Percentiles rank a stretch among this genome's conserved stretches.
phyloP scores from a whole-genome alignment of 92 coral and sea anemone genomes.

The Umimayanthus chanpuru region DNA sequence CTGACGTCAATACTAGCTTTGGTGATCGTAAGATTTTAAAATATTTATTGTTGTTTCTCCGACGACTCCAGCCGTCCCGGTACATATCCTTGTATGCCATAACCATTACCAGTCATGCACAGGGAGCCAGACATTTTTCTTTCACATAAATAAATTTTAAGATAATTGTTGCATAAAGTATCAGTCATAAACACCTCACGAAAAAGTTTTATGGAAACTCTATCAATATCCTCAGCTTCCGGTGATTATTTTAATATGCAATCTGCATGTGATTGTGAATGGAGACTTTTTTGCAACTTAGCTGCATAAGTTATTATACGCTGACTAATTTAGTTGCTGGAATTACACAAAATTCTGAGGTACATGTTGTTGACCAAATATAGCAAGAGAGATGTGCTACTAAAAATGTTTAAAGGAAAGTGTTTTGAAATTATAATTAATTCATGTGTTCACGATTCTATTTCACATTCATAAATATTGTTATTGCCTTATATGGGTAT shows the following conservation, averaged over 20 bases:
- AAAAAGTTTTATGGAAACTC: neutral
- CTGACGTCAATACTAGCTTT: neutral
- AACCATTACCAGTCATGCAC: too few species aligned
- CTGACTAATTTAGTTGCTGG: conserved; percentile 3
- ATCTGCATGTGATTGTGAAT: neutral
- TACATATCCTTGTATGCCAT: neutral
- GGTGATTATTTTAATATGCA: neutral
- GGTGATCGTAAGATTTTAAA: neutral
- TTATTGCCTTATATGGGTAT: neutral
- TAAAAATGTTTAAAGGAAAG: neutral
- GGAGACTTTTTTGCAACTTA: neutral
- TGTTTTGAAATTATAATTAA: neutral
- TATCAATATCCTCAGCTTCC: neutral
- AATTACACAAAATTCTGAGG: neutral
- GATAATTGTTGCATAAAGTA: neutral
- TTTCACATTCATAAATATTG: neutral
- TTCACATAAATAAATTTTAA: too few species aligned
- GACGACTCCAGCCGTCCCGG: too few species aligned
- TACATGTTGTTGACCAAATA: neutral
- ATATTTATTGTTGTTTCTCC: neutral
- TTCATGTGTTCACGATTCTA: neutral
- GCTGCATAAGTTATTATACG: neutral
- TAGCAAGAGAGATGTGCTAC: neutral
- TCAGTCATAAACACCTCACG: too few species aligned
- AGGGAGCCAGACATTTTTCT: too few species aligned